Evolutionary conservation across 2,113 vertebrate genomes (phyloP).

Genomic region (Clarias magur): DNA sequence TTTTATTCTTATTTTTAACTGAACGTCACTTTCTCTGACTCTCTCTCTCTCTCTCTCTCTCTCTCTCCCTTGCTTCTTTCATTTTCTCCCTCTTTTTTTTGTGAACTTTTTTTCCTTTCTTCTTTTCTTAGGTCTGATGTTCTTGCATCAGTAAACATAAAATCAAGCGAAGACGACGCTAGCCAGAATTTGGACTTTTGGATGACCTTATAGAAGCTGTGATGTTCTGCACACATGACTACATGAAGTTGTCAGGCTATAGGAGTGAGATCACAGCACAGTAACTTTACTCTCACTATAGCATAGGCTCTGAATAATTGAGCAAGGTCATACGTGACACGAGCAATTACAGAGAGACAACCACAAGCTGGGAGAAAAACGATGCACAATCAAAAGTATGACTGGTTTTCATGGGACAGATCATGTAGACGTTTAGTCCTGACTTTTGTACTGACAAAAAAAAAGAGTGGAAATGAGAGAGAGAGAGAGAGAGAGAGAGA

Average conservation of each 20-base stretch:
- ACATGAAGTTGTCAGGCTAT: not conserved
- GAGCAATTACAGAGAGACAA: slow-evolving; percentile 52
- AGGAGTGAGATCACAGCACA: slow-evolving; percentile 35
- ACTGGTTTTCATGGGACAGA: slow-evolving; percentile 47
- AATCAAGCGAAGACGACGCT: not conserved
- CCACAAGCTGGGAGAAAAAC: slow-evolving; percentile 44
- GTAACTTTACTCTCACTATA: slow-evolving; percentile 49
- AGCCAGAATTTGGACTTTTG: not conserved
- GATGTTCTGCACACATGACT: not conserved
- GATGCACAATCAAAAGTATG: slow-evolving; percentile 51
- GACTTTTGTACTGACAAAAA: slow-evolving; percentile 22
- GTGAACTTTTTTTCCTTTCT: too few relatives aligned
- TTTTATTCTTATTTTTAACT: not conserved
- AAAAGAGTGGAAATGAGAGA: slow-evolving; percentile 36
- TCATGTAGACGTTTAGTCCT: slow-evolving; percentile 37
- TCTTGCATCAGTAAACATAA: not conserved
- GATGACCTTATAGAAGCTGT: not conserved
- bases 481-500: not conserved
- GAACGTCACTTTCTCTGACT: not conserved
- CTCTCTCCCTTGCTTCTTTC: not conserved
- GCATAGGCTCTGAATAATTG: slow-evolving; percentile 66
- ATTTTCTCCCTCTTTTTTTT: not conserved
- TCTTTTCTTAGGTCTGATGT: not conserved
- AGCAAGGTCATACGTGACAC: slow-evolving; percentile 64
- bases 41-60: not conserved